Evolutionary conservation across 2,797 vertebrate species (phyloP), one percentile per base, ranked within the genome.

Genomic region (Anableps anableps): DNA sequence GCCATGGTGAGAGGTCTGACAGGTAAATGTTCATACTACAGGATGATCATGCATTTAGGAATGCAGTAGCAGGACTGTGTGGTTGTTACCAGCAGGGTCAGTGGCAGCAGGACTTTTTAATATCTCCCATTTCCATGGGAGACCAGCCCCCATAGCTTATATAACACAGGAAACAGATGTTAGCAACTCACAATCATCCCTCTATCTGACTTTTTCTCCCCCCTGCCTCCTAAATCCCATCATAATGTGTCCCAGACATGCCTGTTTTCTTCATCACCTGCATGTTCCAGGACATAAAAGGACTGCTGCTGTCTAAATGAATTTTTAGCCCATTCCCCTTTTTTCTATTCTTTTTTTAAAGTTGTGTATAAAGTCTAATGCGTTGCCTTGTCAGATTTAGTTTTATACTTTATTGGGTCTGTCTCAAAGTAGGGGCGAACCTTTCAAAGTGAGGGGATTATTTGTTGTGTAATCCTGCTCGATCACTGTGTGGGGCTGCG

Each of bases 151-250:
- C 90, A 91, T 82, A 85, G 90, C 88, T 95, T 95, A 95, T 94
- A 90, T 93, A 94, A 95, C 88, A 94, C 92, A 93, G 92, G 92
- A 95, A 94, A 94, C 94, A 95, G 94, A 95, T 95, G 94, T 95
- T 94, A 85, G 92, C 88, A 92, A 89, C 92, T 87, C 91, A 89
- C 89, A 91, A 86, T 86, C 90, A 85, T 88, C 80, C 83, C 92
- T 83, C 86, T 50, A 78, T 26, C 21, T 17, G 72, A 51, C 64
- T 34, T 75, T 26, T 45, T 48, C 68, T 51, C 66, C 82, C 74
- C 75, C 85, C 90, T 88, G 84, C 80, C 79, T 74, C 84, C 78
- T 74, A 45, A 38, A 80, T 85, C 78, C 58, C 72, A 64, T 68
- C 36, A 45, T 87, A 58, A 75, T 74, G 72, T 70, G 51, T 85